Conservation (phyloP, 2,797 vertebrate genomes). For the Tarsius wallacei region DNA sequence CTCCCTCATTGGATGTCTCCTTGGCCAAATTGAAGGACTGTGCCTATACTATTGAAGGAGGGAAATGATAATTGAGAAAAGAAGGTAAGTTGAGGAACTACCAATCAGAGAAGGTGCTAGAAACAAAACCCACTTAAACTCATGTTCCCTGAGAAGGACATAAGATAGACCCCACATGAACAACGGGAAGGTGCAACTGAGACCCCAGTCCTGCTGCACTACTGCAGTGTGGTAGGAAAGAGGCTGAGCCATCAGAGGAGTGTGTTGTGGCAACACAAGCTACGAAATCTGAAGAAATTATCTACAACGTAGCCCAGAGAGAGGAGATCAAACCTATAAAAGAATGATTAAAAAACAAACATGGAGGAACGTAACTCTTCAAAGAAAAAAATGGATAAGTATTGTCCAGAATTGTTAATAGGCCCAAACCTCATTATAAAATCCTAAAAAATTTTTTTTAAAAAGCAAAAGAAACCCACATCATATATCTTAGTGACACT, state of each 20-base stretch:
- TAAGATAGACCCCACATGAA: neutral
- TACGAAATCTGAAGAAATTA: neutral
- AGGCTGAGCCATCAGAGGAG: neutral
- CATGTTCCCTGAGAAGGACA: slow-evolving; percentile 20
- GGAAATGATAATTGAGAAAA: slow-evolving; percentile 33
- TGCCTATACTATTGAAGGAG: neutral
- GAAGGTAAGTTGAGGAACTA: neutral
- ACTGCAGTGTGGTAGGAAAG: neutral
- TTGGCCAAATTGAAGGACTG: neutral
- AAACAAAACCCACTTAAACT: slow-evolving; percentile 13
- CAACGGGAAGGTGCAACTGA: neutral
- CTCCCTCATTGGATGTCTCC: neutral
- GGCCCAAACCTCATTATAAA: neutral
- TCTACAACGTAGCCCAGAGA: neutral
- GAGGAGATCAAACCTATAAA: neutral
- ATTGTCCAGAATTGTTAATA: neutral
- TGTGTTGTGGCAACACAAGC: neutral
- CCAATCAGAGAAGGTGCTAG: neutral
- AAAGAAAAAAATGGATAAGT: slow-evolving; percentile 14
- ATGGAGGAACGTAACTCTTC: neutral
- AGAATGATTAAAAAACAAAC: slow-evolving; percentile 18
- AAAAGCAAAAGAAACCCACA: slow-evolving; percentile 33
- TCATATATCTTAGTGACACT: neutral
- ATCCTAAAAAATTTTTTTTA: neutral
- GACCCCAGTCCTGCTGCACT: neutral